Evolutionary conservation across 1,140 invertebrate genomes (phyloP).

Genomic region (Drosophila arizonae): DNA sequence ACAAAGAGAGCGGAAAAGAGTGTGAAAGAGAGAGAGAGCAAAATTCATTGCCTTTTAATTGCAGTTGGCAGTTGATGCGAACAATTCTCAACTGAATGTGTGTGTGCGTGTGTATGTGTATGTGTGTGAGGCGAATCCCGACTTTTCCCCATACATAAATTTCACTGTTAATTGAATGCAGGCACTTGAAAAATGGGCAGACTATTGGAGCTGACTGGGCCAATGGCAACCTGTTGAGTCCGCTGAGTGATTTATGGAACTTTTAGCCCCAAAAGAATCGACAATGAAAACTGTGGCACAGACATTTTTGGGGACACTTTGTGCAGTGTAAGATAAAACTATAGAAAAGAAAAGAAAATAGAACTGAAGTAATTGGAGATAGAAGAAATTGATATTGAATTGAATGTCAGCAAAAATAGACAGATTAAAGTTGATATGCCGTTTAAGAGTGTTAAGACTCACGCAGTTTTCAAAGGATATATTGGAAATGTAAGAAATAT

Average conservation of each 20-base stretch:
- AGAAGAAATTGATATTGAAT: not conserved
- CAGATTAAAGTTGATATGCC: too few relatives aligned
- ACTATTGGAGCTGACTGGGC: constrained; percentile 45
- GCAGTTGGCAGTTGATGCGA: constrained; percentile 72
- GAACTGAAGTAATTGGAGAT: not conserved
- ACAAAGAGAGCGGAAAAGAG: not conserved
- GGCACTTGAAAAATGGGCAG: constrained; percentile 66
- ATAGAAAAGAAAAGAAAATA: not conserved
- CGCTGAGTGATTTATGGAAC: constrained; percentile 62
- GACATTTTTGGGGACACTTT: constrained; percentile 4
- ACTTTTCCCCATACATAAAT: constrained; percentile 54
- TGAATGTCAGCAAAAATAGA: too few relatives aligned
- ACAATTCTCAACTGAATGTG: constrained; percentile 54
- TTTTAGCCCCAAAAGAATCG: constrained; percentile 28
- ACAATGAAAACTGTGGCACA: constrained; percentile 14
- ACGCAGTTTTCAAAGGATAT: too few relatives aligned
- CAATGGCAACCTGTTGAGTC: constrained; percentile 65
- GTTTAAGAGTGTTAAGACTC: too few relatives aligned
- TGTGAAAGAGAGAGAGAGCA: constrained; percentile 21
- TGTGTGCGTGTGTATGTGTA: constrained; percentile 2
- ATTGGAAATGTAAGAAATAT: too few relatives aligned
- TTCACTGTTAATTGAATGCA: constrained; percentile 76
- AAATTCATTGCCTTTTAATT: constrained; percentile 81
- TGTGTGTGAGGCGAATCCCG: not conserved
- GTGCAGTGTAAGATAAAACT: not conserved